phyloP scores from a whole-genome alignment of 2,888 invertebrate genomes.

The Pammene fasciana region DNA sequence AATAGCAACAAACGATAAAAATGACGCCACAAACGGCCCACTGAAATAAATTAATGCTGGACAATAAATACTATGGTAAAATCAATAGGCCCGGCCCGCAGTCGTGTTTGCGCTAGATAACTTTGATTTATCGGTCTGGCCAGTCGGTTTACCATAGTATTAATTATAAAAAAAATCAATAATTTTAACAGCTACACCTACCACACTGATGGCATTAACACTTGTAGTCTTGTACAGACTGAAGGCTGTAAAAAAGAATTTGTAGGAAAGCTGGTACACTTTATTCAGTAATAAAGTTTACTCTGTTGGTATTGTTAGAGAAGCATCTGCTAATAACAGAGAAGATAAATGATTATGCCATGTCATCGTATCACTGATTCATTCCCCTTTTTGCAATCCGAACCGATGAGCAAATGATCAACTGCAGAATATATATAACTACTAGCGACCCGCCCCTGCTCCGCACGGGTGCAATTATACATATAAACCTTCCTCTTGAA shows the following conservation, averaged over 20 bases:
- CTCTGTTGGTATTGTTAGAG: neutral
- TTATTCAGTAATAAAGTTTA: constrained; percentile 8
- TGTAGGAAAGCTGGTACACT: neutral
- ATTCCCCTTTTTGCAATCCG: too few relatives aligned
- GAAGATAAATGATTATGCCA: neutral
- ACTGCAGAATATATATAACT: too few relatives aligned
- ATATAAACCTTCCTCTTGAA: too few relatives aligned
- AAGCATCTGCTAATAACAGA: neutral
- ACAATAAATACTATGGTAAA: constrained; percentile 5
- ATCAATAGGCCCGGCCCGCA: constrained; percentile 19
- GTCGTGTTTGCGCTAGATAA: constrained; percentile 10
- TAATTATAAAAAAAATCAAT: neutral
- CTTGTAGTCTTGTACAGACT: neutral
- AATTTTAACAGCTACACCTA: neutral
- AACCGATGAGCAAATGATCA: too few relatives aligned
- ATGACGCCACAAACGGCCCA: too few relatives aligned
- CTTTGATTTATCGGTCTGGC: neutral
- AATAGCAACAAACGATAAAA: too few relatives aligned
- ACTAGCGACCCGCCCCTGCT: too few relatives aligned
- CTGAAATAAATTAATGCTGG: neutral
- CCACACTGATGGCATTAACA: neutral
- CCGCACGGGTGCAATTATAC: too few relatives aligned
- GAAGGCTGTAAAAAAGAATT: neutral
- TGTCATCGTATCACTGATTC: too few relatives aligned
- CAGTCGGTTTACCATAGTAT: constrained; percentile 15